A percentile compares a stretch with the other conserved stretches of the same genome.
Conservation (phyloP, 2,797 vertebrate genomes). For the Pipistrellus pipistrellus region DNA sequence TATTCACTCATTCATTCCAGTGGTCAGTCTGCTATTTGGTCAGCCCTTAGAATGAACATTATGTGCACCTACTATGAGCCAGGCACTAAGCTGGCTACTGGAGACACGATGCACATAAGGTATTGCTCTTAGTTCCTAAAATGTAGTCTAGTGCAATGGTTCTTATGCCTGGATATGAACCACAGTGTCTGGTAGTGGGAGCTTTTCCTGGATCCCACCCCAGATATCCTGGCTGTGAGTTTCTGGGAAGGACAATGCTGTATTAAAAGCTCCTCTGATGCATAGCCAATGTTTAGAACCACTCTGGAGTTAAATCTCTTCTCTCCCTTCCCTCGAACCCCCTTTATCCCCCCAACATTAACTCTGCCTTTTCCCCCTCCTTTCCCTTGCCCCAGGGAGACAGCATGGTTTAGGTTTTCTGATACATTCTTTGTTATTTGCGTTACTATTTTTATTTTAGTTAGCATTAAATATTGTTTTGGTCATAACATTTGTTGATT, state of each 20-base stretch:
- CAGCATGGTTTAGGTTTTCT: not conserved
- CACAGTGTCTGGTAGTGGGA: not conserved
- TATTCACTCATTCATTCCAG: not conserved
- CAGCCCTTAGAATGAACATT: not conserved
- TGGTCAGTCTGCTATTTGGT: conserved; percentile 18
- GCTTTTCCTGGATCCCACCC: not conserved
- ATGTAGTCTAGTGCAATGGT: not conserved
- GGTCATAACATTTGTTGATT: not conserved
- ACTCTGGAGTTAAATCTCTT: not conserved
- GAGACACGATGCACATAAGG: not conserved
- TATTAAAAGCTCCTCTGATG: not conserved
- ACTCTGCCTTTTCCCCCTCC: not conserved
- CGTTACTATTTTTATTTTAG: conserved; percentile 15
- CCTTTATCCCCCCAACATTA: not conserved
- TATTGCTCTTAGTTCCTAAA: not conserved
- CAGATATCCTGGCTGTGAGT: not conserved
- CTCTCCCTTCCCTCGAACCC: not conserved
- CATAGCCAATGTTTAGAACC: not conserved
- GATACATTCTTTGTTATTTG: not conserved
- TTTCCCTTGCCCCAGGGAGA: not conserved
- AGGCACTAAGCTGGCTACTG: not conserved
- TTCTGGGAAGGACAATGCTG: conserved; percentile 10
- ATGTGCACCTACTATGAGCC: not conserved
- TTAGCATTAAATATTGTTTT: conserved; percentile 33
- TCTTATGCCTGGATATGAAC: not conserved